A percentile compares a stretch with the other conserved stretches of the same genome.
These are phyloP conservation scores for Gymnobelideus leadbeateri DNA, from an alignment of 2,113 vertebrate genomes.

Conservation along the genomic window DNA sequence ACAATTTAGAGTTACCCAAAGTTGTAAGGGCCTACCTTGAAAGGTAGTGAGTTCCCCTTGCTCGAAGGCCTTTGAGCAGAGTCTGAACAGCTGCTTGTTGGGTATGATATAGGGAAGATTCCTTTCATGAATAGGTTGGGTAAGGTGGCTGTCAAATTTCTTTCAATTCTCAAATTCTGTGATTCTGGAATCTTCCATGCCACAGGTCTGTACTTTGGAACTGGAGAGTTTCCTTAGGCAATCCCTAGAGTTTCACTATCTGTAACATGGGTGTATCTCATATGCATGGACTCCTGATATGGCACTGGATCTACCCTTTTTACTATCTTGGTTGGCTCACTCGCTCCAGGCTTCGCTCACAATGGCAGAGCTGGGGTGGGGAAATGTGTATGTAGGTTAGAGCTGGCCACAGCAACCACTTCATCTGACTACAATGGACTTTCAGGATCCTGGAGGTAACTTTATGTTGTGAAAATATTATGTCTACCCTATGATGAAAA, in stretches of 20 bases:
- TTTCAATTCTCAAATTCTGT: neutral
- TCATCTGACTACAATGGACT: neutral
- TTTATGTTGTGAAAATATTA: neutral
- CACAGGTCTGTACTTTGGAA: neutral
- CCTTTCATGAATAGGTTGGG: neutral
- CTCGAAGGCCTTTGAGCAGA: neutral
- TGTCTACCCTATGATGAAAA: neutral
- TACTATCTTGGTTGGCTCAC: neutral
- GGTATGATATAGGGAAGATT: neutral
- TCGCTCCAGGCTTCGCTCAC: neutral
- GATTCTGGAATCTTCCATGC: neutral
- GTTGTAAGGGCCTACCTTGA: neutral
- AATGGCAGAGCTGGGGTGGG: neutral
- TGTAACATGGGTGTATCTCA: neutral
- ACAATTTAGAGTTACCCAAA: neutral
- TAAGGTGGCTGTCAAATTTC: neutral
- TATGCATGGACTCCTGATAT: neutral
- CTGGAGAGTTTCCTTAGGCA: neutral
- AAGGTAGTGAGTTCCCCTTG: neutral
- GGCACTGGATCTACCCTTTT: neutral
- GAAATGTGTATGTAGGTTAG: neutral
- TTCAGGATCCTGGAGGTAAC: neutral
- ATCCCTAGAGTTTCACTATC: neutral
- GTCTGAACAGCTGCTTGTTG: neutral
- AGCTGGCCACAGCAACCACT: neutral